These are phyloP conservation scores for Gymnoscopelus microlampas DNA, from an alignment of 2,797 vertebrate species.

Conservation along the genomic window DNA sequence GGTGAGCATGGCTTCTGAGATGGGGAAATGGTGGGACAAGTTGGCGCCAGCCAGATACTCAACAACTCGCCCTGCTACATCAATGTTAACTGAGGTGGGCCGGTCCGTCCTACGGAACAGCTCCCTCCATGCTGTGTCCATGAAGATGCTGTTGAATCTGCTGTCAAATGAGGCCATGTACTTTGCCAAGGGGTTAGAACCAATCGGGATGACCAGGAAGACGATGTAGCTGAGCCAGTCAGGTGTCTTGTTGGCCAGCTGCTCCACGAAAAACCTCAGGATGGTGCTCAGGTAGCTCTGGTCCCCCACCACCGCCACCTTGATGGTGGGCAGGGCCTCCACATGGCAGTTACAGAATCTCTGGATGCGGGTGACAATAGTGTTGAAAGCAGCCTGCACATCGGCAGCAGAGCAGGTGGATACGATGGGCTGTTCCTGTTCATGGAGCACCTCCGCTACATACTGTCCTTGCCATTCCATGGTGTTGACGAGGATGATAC, in stretches of 20 bases:
- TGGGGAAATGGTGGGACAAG: conserved; percentile 77
- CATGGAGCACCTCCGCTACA: conserved; percentile 64
- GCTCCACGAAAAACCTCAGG: conserved; percentile 79
- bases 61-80: conserved; percentile 68
- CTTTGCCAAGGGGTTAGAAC: conserved; percentile 77
- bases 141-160: conserved; percentile 74
- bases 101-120: conserved; percentile 70
- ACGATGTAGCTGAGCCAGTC: conserved; percentile 81
- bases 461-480: conserved; percentile 79
- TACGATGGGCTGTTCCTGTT: conserved; percentile 77
- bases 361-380: conserved; percentile 76
- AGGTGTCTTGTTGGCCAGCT: conserved; percentile 80
- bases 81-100: conserved; percentile 72
- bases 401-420: conserved; percentile 74
- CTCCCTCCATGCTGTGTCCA: conserved; percentile 78
- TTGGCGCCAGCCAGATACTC: conserved; percentile 75
- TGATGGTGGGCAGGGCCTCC: conserved; percentile 54
- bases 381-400: conserved; percentile 76
- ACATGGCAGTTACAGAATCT: conserved; percentile 75
- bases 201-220: conserved; percentile 79
- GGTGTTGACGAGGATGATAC: conserved; percentile 78
- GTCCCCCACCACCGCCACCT: conserved; percentile 76
- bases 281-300: conserved; percentile 78
- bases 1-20: conserved; percentile 82
- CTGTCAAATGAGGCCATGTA: conserved; percentile 74